phyloP scores from a whole-genome alignment of 1,140 invertebrate genomes.

The Leptoteleia sp. region DNA sequence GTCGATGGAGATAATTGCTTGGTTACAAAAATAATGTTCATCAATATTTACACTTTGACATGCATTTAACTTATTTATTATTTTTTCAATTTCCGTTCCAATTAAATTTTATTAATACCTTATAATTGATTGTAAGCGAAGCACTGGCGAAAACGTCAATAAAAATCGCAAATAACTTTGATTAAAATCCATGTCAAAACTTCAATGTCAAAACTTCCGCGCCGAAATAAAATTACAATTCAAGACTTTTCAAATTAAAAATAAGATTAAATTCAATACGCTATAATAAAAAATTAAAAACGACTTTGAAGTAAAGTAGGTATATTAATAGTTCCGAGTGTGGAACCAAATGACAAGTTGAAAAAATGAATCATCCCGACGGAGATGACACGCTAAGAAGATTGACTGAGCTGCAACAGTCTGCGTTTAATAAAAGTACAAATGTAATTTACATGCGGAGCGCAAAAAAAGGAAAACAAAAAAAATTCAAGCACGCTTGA shows the following conservation, averaged over 20 bases:
- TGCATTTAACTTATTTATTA: too few species aligned
- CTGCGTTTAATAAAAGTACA: constrained; percentile 38
- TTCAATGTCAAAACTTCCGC: not conserved
- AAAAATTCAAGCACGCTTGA: too few species aligned
- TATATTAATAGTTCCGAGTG: constrained; percentile 22
- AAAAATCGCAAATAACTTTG: too few species aligned
- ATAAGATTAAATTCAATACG: constrained; percentile 2
- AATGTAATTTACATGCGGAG: constrained; percentile 32
- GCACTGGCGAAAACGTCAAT: too few species aligned
- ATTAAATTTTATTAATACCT: too few species aligned
- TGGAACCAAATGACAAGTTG: constrained; percentile 27
- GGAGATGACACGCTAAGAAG: constrained; percentile 20
- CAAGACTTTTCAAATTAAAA: constrained; percentile 6
- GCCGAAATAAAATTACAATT: not conserved
- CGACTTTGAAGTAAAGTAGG: constrained; percentile 5
- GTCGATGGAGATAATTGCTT: too few species aligned
- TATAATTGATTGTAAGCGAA: too few species aligned
- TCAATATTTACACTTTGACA: too few species aligned
- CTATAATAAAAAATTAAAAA: constrained; percentile 7
- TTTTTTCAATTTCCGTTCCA: too few species aligned
- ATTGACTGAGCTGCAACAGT: constrained; percentile 28
- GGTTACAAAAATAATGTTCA: too few species aligned
- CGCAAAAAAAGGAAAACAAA: too few species aligned
- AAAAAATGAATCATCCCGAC: constrained; percentile 20
- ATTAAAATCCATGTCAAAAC: not conserved